Evolutionary conservation across 2,797 vertebrate genomes (phyloP).

Genomic region (Xenops minutus): DNA sequence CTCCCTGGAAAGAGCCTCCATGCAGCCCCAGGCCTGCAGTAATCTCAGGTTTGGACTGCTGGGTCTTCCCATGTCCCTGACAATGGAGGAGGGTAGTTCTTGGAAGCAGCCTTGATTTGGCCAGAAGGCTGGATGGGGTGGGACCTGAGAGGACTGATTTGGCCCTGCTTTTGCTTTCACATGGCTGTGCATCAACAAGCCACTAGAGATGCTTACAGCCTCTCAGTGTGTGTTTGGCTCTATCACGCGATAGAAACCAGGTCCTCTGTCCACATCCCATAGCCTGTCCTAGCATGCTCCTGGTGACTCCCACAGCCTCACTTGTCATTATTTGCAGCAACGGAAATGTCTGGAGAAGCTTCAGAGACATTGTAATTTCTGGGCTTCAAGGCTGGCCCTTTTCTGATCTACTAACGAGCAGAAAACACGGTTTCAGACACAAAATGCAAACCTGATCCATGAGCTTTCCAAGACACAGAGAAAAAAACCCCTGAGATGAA

Average conservation of each 20-base stretch:
- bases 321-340: neutral
- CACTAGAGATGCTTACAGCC: neutral
- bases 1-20: neutral
- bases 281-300: neutral
- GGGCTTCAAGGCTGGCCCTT: neutral
- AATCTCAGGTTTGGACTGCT: neutral
- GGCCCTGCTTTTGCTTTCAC: neutral
- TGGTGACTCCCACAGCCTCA: neutral
- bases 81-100: neutral
- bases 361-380: neutral
- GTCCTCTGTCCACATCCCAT: neutral
- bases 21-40: neutral
- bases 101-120: neutral
- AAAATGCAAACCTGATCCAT: neutral
- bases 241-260: neutral
- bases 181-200: neutral
- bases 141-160: neutral
- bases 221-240: neutral
- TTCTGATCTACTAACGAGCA: neutral
- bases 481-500: neutral
- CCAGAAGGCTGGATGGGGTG: neutral
- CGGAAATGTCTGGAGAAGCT: neutral
- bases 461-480: neutral
- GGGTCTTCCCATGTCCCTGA: neutral
- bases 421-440: neutral